Conservation (phyloP, 2,888 invertebrate genomes). For the Calliphora vomitoria region DNA sequence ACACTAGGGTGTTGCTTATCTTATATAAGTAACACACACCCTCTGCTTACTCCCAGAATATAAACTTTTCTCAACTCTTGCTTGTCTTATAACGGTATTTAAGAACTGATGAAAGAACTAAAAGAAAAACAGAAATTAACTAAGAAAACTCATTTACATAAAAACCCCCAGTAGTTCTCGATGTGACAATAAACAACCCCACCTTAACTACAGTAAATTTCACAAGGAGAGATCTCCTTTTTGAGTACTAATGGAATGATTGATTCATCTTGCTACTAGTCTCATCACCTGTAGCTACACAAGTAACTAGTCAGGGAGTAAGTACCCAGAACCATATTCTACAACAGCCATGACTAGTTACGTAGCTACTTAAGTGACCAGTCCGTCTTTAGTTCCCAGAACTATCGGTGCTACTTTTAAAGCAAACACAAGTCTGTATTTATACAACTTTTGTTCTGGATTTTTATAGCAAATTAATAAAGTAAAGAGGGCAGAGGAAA, state of each 20-base stretch:
- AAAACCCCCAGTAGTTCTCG: background rate
- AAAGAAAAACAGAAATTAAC: slow-evolving; percentile 56
- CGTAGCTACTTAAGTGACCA: too few species aligned
- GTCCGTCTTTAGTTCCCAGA: too few species aligned
- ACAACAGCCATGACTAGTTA: too few species aligned
- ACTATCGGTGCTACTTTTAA: background rate
- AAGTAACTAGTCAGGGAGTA: too few species aligned
- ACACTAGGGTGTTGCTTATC: too few species aligned
- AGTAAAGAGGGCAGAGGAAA: background rate
- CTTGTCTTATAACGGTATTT: slow-evolving; percentile 47
- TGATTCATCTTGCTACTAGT: too few species aligned
- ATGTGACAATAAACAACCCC: too few species aligned
- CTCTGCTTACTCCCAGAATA: background rate
- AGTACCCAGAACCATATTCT: too few species aligned
- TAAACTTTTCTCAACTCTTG: slow-evolving; percentile 22
- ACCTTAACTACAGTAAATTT: background rate
- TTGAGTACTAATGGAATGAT: too few species aligned
- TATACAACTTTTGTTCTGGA: background rate
- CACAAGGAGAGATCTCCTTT: background rate
- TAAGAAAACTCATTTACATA: slow-evolving; percentile 62
- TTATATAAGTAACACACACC: too few species aligned
- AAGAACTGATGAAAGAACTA: slow-evolving; percentile 34
- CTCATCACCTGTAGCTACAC: too few species aligned
- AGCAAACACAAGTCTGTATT: background rate
- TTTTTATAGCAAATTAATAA: slow-evolving; percentile 12